Evolutionary conservation across 2,888 invertebrate genomes (phyloP).

Genomic region (Aleiodes testaceus): DNA sequence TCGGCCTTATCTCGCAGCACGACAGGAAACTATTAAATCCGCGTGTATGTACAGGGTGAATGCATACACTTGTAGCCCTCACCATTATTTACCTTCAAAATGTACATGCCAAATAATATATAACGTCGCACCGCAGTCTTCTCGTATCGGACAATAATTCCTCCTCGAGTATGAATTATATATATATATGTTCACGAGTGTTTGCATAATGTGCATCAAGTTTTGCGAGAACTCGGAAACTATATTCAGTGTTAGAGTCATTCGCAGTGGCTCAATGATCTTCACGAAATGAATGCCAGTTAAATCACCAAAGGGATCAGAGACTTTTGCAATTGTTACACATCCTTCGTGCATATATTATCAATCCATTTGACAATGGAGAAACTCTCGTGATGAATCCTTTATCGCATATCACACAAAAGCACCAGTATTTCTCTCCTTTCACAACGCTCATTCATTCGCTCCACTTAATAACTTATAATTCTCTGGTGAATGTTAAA

Average conservation of each 20-base stretch:
- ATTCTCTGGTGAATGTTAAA: conserved; percentile 27
- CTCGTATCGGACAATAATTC: conserved; percentile 60
- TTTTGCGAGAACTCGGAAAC: not conserved
- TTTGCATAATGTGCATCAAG: conserved; percentile 48
- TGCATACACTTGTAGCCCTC: conserved; percentile 38
- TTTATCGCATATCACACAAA: conserved; percentile 18
- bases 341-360: conserved; percentile 3
- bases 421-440: not conserved
- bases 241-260: not conserved
- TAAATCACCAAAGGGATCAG: not conserved
- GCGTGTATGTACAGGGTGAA: conserved; percentile 9
- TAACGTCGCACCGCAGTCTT: conserved; percentile 55
- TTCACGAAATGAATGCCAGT: too few relatives aligned
- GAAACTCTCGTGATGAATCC: conserved; percentile 10
- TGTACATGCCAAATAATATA: conserved; percentile 56
- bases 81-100: conserved; percentile 57
- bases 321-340: conserved; percentile 13
- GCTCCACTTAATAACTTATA: conserved; percentile 28
- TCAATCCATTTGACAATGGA: conserved; percentile 21
- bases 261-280: not conserved
- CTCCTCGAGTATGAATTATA: conserved; percentile 39
- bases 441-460: conserved; percentile 24
- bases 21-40: conserved; percentile 28
- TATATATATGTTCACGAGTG: conserved; percentile 34
- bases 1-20: conserved; percentile 26